These are phyloP conservation scores for Trachurus trachurus DNA, from an alignment of 2,797 vertebrate species.

Conservation along the genomic window DNA sequence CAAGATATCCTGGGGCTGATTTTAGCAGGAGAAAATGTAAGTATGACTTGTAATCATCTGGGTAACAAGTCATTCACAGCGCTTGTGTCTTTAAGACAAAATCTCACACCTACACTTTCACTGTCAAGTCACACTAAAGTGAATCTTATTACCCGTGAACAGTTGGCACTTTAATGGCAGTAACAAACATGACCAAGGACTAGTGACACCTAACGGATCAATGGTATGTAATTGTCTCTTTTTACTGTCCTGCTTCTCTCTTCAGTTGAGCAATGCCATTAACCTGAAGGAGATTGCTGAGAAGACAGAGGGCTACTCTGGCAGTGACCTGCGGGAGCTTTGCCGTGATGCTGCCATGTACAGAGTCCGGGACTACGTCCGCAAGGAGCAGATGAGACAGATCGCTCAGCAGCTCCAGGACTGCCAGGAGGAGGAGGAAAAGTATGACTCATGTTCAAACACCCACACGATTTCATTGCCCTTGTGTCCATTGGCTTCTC, in stretches of 20 bases:
- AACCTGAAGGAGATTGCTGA: constrained; percentile 87
- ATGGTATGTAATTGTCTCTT: constrained; percentile 13
- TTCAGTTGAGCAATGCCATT: constrained; percentile 86
- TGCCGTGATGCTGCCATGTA: constrained; percentile 89
- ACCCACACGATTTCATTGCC: constrained; percentile 42
- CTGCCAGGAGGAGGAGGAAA: constrained; percentile 74
- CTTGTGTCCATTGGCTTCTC: constrained; percentile 16
- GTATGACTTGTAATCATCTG: constrained; percentile 27
- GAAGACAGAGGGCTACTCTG: constrained; percentile 84
- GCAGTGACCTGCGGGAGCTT: constrained; percentile 88
- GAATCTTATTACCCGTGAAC: constrained; percentile 15
- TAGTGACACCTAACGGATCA: neutral
- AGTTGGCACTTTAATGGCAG: constrained; percentile 16
- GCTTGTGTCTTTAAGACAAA: constrained; percentile 3
- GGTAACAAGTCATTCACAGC: constrained; percentile 1
- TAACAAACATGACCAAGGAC: neutral
- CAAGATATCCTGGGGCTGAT: constrained; percentile 87
- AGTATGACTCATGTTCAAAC: constrained; percentile 70
- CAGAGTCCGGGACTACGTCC: constrained; percentile 86
- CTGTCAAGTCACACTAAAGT: constrained; percentile 24
- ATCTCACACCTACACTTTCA: constrained; percentile 33
- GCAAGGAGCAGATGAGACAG: constrained; percentile 89
- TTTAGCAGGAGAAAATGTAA: constrained; percentile 87
- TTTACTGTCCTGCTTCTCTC: constrained; percentile 17
- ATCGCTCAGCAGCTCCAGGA: constrained; percentile 84